Percentiles rank a stretch among this genome's conserved stretches.
phyloP scores from a whole-genome alignment of 2,113 vertebrate genomes.

The Daboia siamensis region DNA sequence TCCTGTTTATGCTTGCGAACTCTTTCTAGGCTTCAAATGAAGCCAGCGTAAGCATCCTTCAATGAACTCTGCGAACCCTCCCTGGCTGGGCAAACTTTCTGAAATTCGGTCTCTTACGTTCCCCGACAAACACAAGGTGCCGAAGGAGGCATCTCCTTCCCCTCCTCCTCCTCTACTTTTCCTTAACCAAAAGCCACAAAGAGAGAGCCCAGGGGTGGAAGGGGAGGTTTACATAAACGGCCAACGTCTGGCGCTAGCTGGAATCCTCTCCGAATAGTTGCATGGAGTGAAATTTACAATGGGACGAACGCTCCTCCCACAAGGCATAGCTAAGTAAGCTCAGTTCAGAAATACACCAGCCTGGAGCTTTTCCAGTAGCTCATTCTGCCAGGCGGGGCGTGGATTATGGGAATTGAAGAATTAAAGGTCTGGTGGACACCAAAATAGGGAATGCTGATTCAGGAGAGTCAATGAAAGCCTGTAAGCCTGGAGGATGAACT shows the following conservation, averaged over 20 bases:
- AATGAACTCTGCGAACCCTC: not conserved
- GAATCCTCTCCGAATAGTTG: conserved; percentile 17
- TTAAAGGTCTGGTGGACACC: not conserved
- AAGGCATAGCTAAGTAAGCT: not conserved
- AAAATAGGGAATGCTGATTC: not conserved
- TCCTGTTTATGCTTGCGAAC: conserved; percentile 59
- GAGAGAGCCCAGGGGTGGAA: not conserved
- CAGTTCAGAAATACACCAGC: not conserved
- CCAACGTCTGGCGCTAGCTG: not conserved
- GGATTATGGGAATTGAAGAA: not conserved
- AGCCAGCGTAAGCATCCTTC: not conserved
- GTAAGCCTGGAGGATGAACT: too few relatives aligned
- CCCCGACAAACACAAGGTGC: conserved; percentile 27
- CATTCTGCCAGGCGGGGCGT: not conserved
- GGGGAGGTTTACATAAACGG: conserved; percentile 14
- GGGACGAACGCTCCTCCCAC: not conserved
- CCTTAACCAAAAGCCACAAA: conserved; percentile 18
- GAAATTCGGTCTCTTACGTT: not conserved
- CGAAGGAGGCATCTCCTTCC: not conserved
- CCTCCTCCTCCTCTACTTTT: not conserved
- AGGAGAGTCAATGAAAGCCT: not conserved
- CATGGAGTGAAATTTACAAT: not conserved
- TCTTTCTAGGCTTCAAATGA: conserved; percentile 15
- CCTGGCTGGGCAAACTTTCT: not conserved
- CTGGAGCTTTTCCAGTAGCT: not conserved